phyloP scores from a whole-genome alignment of 2,113 vertebrate genomes.

The Pimephales promelas region DNA sequence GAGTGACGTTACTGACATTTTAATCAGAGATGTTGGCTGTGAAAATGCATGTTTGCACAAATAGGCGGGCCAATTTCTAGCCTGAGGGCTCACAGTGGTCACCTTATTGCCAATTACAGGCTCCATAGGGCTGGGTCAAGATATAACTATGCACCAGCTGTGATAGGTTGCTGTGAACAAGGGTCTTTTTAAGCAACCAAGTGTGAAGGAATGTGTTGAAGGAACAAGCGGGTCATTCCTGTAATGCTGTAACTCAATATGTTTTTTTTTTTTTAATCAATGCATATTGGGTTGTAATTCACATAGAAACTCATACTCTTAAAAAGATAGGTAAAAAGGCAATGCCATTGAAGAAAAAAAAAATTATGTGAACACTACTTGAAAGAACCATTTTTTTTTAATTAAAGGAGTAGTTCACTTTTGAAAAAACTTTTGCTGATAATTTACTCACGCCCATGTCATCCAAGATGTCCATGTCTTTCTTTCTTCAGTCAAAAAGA shows the following conservation, averaged over 20 bases:
- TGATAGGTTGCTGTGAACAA: slow-evolving; percentile 21
- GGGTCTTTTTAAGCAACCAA: slow-evolving; percentile 32
- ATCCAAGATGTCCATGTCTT: no score
- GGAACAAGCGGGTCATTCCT: background rate
- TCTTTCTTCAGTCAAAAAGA: no score
- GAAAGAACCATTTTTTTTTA: no score
- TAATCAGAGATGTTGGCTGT: slow-evolving; percentile 26
- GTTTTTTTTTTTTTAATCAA: background rate
- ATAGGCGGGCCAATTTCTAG: slow-evolving; percentile 37
- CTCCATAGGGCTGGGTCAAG: slow-evolving; percentile 26
- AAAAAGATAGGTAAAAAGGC: no score
- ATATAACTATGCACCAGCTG: slow-evolving; percentile 10
- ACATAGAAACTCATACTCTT: background rate
- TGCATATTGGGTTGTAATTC: background rate
- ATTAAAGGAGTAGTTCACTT: no score
- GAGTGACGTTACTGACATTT: slow-evolving; percentile 23
- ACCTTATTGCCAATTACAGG: slow-evolving; percentile 41
- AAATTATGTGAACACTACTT: no score
- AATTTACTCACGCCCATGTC: no score
- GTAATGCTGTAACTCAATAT: background rate
- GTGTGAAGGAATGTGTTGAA: slow-evolving; percentile 35
- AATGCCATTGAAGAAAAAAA: no score
- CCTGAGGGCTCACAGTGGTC: slow-evolving; percentile 26
- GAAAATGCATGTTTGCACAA: slow-evolving; percentile 21
- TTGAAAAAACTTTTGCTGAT: no score